These are phyloP conservation scores for Manacus vitellinus DNA, from an alignment of 2,113 vertebrate genomes.

Conservation along the genomic window DNA sequence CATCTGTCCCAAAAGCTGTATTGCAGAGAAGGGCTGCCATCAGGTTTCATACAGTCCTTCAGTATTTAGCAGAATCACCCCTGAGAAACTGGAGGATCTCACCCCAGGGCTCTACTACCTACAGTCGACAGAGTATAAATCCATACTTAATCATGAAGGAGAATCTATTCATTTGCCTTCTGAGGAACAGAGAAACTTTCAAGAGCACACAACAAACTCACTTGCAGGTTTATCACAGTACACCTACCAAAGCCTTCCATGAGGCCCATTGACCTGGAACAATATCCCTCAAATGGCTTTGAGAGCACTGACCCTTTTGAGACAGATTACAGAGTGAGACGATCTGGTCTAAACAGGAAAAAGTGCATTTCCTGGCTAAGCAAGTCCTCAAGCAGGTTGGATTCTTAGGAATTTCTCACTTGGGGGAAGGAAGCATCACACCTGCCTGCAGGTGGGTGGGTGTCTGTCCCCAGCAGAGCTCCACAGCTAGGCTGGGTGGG, in stretches of 20 bases:
- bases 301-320: not conserved
- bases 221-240: not conserved
- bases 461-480: not conserved
- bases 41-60: not conserved
- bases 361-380: not conserved
- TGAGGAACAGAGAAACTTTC: not conserved
- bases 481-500: not conserved
- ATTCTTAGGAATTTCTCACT: not conserved
- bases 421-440: not conserved
- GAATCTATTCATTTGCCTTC: not conserved
- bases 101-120: not conserved
- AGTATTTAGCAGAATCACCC: not conserved
- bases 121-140: not conserved
- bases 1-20: not conserved
- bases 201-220: not conserved
- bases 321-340: not conserved
- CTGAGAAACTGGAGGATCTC: not conserved
- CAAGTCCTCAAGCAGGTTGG: not conserved
- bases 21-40: not conserved
- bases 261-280: not conserved
- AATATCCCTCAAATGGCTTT: not conserved
- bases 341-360: not conserved
- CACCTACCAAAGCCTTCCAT: not conserved
- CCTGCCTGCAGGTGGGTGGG: not conserved
- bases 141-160: not conserved